Evolutionary conservation across 2,888 invertebrate genomes (phyloP), one percentile per base, ranked within the genome.

Genomic region (Megamerina dolium): DNA sequence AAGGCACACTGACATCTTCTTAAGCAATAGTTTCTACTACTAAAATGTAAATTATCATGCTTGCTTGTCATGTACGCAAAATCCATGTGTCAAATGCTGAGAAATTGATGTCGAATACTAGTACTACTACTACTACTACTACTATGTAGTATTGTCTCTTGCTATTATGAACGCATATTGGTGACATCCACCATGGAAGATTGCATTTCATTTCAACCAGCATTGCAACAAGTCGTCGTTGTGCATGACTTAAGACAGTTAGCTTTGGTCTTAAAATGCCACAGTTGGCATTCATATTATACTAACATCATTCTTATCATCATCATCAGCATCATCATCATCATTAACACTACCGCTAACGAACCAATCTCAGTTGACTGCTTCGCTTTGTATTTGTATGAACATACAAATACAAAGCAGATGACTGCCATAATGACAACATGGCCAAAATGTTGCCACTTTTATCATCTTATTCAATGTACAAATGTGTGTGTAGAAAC

Each of bases 81-180:
- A 50, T 52, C 52, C 50, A 46, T 50, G 48, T 52, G 50, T 52
- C 48, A 52, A 50, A 39, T 37, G n/a, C n/a, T n/a, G n/a, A n/a
- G n/a, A n/a, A n/a, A n/a, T n/a, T n/a, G n/a, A n/a, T n/a, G n/a
- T n/a, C 27, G 12, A 27, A 3, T 5, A 5, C 5, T 13, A 27
- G 3, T 5, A 5, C 3, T 3, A 27, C 27, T 5, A 31, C 31
- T 14, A 31, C 2, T 10, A 31, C 12, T 14, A 5, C 31, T 14
- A 31, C 6, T 6, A 6, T 23, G 10, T 8, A 10, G 23, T 6
- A 23, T 23, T 23, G 6, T 23, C 23, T 10, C 10, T 23, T 8
- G 23, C 23, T 8, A 8, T 23, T 23, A 23, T 23, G 23, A 23
- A 10, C 23, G 23, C 6, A 23, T 23, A 23, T 10, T 23, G 6